phyloP scores from a whole-genome alignment of 2,797 vertebrate genomes.

The Mus caroli region DNA sequence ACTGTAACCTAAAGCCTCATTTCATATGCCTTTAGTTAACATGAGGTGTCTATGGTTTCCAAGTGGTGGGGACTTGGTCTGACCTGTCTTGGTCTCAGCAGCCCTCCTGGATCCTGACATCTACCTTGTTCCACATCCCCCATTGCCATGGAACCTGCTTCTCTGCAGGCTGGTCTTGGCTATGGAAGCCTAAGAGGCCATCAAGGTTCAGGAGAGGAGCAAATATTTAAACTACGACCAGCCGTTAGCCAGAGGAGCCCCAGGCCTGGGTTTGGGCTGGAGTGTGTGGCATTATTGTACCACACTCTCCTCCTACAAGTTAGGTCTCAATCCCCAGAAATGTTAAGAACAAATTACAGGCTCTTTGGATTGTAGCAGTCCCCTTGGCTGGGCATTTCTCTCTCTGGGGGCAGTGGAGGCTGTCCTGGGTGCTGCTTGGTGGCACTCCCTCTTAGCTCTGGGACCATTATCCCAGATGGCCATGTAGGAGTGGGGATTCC shows the following conservation, averaged over 20 bases:
- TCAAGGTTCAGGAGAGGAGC: not conserved
- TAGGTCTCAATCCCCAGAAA: not conserved
- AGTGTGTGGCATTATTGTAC: rapidly evolving
- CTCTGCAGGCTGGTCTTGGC: not conserved
- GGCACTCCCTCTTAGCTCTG: not conserved
- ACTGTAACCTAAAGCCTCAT: rapidly evolving
- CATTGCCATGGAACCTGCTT: not conserved
- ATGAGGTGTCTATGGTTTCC: rapidly evolving
- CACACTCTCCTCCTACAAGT: too few relatives aligned
- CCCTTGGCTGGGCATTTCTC: rapidly evolving
- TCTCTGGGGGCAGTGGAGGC: rapidly evolving
- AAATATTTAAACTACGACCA: not conserved
- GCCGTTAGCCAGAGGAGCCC: not conserved
- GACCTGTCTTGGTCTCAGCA: not conserved
- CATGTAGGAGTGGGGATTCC: rapidly evolving
- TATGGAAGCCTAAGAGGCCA: not conserved
- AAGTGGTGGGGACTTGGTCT: not conserved
- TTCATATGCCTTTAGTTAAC: not conserved
- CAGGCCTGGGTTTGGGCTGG: not conserved
- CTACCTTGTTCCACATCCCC: rapidly evolving
- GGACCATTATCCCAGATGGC: not conserved
- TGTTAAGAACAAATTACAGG: not conserved
- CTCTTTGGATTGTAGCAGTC: too few relatives aligned
- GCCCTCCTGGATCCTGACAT: not conserved
- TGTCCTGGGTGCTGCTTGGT: not conserved